Evolutionary conservation across 2,113 vertebrate genomes (phyloP), one percentile per base, ranked within the genome.

Genomic region (Heterotilapia buettikoferi): DNA sequence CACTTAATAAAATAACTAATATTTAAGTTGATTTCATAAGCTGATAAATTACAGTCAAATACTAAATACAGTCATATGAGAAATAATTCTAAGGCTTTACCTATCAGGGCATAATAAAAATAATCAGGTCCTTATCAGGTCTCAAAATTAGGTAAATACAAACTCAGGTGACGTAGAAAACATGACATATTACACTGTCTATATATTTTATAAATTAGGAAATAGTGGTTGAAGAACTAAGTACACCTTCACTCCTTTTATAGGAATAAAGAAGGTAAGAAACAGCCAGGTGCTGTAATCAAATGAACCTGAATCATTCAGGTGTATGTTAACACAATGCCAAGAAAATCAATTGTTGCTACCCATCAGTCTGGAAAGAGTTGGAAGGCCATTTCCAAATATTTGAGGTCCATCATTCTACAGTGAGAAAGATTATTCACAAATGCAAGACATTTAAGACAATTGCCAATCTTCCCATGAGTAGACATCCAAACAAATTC

Each of bases 301-400:
- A 71, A 71, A 71, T 0, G 0, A 24, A 71, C 66, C n/a, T 43
- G n/a, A 71, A 43, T 71, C 71, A 29, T 45, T 47, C 16, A 19
- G 24, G 24, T 29, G 16, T 29, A 47, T 11, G 43, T 50, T 50
- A 47, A 47, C 14, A 76, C 24, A 31, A 50, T 50, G 16, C 71
- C 45, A 76, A 47, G 43, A 47, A 45, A 47, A 47, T 45, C 24
- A 76, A 29, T 19, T 76, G 43, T 47, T 29, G 43, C 43, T 29
- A 26, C 43, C 43, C 71, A 29, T 47, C 71, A 47, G 6, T 47
- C 24, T 76, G 9, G 71, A 18, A 76, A 19, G 43, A 47, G 71
- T 76, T 0, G 1, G 43, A 29, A 76, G 4, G 3, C 4, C 6
- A 47, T 47, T 76, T 76, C 14, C 68, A 47, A 76, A 29, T 45